Evolutionary conservation across 2,113 vertebrate genomes (phyloP).

Genomic region (Nothocercus julius): DNA sequence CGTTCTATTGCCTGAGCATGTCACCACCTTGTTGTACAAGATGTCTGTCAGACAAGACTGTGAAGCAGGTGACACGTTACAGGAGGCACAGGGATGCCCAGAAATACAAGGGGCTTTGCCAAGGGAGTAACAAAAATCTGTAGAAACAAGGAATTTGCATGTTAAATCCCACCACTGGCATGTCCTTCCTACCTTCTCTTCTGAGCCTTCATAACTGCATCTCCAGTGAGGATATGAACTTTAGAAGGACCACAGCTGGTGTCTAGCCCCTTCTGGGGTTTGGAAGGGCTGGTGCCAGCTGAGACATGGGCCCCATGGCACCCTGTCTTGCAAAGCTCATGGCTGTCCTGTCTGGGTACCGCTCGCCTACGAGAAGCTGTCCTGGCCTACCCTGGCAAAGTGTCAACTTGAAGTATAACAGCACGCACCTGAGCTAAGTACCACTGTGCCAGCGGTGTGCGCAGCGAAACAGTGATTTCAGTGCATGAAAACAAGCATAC

Average conservation of each 20-base stretch:
- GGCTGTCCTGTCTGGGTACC: too few species aligned
- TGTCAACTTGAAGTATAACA: background rate
- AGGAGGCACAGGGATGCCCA: background rate
- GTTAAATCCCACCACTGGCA: background rate
- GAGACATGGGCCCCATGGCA: background rate
- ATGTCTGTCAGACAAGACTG: background rate
- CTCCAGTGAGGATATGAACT: background rate
- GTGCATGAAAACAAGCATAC: background rate
- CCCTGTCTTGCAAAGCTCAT: too few species aligned
- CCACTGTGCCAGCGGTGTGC: background rate
- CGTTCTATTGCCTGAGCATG: background rate
- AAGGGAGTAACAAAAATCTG: background rate
- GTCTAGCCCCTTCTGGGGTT: background rate
- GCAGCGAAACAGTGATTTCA: background rate
- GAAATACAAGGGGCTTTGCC: accelerated
- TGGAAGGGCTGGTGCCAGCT: background rate
- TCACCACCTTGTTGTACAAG: background rate
- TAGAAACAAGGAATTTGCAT: background rate
- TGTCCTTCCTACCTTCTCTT: background rate
- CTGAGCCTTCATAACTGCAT: background rate
- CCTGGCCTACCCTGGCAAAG: background rate
- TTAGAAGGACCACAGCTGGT: background rate
- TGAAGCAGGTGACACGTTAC: background rate
- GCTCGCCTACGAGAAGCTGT: background rate
- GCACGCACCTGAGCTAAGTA: too few species aligned